A percentile compares a stretch with the other conserved stretches of the same genome.
These are phyloP conservation scores for Toxonevra muliebris DNA, from an alignment of 2,888 invertebrate genomes.

Conservation along the genomic window DNA sequence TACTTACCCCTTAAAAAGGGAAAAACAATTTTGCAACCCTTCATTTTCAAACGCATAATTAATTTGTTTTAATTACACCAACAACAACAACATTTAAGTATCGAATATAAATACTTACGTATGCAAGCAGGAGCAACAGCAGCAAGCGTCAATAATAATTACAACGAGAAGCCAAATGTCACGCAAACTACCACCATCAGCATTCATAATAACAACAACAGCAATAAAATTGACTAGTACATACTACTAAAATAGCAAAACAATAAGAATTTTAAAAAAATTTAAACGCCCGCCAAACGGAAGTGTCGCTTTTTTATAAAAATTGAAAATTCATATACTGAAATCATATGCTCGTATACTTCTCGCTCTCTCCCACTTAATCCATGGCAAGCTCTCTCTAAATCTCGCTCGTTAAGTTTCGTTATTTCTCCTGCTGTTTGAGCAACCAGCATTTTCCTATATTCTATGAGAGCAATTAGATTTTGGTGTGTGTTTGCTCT, in stretches of 20 bases:
- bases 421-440: background rate
- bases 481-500: no score
- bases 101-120: background rate
- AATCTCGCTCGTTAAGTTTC: constrained; percentile 6
- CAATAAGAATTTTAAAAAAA: constrained; percentile 22
- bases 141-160: constrained; percentile 13
- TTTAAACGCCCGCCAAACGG: constrained; percentile 33
- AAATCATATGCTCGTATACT: no score
- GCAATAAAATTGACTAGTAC: background rate
- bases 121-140: background rate
- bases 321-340: background rate
- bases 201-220: constrained; percentile 18
- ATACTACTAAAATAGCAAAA: constrained; percentile 1
- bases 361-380: background rate
- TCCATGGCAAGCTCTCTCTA: background rate
- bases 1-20: no score
- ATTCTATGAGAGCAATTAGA: no score
- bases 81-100: background rate
- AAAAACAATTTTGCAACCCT: no score
- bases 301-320: constrained; percentile 10
- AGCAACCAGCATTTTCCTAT: no score
- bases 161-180: constrained; percentile 17
- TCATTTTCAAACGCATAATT: no score
- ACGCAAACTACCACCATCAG: constrained; percentile 23
- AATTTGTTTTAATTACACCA: no score